These are phyloP conservation scores for Drosophila gunungcola DNA, from an alignment of 1,140 invertebrate species.

Conservation along the genomic window DNA sequence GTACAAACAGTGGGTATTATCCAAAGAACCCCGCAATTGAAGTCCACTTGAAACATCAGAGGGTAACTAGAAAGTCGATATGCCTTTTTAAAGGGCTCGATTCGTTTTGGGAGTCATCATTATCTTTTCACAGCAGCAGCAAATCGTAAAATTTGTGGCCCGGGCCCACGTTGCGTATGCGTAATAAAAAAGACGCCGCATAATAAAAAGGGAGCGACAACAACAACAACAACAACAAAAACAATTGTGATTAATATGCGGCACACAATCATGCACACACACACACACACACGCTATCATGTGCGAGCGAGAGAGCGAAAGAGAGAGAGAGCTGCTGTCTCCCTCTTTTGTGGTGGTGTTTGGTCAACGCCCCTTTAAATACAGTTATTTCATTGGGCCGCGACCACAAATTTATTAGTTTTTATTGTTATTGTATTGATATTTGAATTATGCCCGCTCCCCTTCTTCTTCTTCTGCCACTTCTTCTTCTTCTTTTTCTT, in stretches of 20 bases:
- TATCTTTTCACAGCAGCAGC: slow-evolving; percentile 57
- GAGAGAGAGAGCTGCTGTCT: slow-evolving; percentile 16
- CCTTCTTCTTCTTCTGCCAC: slow-evolving; percentile 1
- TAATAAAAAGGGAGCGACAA: slow-evolving; percentile 50
- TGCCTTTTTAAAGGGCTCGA: slow-evolving; percentile 1
- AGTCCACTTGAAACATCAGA: neutral
- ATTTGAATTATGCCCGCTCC: slow-evolving; percentile 61
- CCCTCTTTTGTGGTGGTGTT: slow-evolving; percentile 72
- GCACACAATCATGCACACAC: slow-evolving; percentile 16
- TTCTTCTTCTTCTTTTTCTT: neutral
- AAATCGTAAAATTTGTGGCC: slow-evolving; percentile 56
- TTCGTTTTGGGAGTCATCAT: slow-evolving; percentile 54
- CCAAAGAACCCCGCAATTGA: neutral
- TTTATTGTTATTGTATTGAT: slow-evolving; percentile 81
- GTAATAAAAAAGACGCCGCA: slow-evolving; percentile 59
- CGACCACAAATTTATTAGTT: slow-evolving; percentile 83
- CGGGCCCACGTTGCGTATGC: slow-evolving; percentile 57
- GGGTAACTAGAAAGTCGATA: slow-evolving; percentile 4
- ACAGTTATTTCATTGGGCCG: slow-evolving; percentile 85
- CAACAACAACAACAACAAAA: slow-evolving; percentile 31
- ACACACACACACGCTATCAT: neutral
- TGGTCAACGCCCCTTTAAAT: slow-evolving; percentile 84
- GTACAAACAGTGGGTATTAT: neutral
- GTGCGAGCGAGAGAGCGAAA: slow-evolving; percentile 13
- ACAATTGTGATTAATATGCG: slow-evolving; percentile 52